phyloP scores from a whole-genome alignment of 2,797 vertebrate species.

The Neoniphon sammara region DNA sequence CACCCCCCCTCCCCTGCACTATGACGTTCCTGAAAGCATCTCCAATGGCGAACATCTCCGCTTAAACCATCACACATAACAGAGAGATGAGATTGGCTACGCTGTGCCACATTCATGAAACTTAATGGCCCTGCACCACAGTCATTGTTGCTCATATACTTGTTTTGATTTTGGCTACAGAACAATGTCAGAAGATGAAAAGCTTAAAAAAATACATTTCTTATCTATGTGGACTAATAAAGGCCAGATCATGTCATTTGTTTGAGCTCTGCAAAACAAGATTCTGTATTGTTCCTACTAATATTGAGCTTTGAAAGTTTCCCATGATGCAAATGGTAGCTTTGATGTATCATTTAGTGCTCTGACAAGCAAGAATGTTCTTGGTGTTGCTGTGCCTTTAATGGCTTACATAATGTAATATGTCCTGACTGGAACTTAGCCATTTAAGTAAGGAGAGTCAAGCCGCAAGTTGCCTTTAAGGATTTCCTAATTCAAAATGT shows the following conservation, averaged over 20 bases:
- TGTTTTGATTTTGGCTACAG: not conserved
- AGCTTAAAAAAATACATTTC: slow-evolving; percentile 1
- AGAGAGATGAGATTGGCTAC: no score
- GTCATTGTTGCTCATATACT: not conserved
- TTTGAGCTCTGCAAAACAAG: not conserved
- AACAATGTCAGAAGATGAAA: not conserved
- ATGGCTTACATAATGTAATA: slow-evolving; percentile 34
- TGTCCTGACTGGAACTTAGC: slow-evolving; percentile 29
- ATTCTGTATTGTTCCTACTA: slow-evolving; percentile 8
- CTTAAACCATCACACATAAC: slow-evolving; percentile 7
- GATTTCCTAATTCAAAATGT: not conserved
- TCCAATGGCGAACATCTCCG: slow-evolving; percentile 16
- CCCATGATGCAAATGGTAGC: not conserved
- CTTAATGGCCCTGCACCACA: not conserved
- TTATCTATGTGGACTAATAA: slow-evolving; percentile 1
- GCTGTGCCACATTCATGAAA: slow-evolving; percentile 6
- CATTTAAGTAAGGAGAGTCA: slow-evolving; percentile 27
- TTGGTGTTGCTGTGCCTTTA: slow-evolving; percentile 21
- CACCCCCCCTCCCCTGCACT: not conserved
- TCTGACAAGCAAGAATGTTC: slow-evolving; percentile 16
- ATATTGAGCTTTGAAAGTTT: not conserved
- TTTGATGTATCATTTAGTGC: not conserved
- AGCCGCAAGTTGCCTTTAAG: slow-evolving; percentile 19
- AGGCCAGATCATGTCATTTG: not conserved
- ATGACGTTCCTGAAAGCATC: slow-evolving; percentile 12